Conservation (phyloP, 2,113 vertebrate species). For the Indri indri region DNA sequence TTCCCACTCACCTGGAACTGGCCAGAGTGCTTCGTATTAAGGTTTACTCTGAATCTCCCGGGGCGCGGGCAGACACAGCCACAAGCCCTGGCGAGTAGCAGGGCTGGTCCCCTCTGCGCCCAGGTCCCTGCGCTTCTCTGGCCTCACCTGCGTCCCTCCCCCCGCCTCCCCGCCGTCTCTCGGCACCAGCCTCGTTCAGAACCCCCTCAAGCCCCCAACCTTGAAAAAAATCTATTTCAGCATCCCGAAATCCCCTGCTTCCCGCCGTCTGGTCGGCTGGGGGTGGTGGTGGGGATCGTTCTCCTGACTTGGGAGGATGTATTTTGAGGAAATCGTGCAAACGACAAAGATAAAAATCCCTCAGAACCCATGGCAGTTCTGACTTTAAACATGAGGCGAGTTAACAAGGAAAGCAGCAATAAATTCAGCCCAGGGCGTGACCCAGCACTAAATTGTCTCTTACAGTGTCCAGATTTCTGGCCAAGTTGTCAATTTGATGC, state of each 20-base stretch:
- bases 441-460: constrained; percentile 71
- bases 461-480: constrained; percentile 73
- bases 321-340: constrained; percentile 42
- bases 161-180: neutral
- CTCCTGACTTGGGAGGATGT: neutral
- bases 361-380: constrained; percentile 52
- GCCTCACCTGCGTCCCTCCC: neutral
- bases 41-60: neutral
- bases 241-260: neutral
- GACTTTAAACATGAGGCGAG: constrained; percentile 67
- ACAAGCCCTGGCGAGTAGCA: neutral
- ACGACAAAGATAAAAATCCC: constrained; percentile 48
- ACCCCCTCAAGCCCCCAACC: neutral
- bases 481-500: constrained; percentile 63
- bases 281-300: neutral
- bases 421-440: constrained; percentile 66
- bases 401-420: constrained; percentile 69
- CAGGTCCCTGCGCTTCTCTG: neutral
- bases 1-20: neutral
- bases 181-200: neutral
- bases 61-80: neutral
- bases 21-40: neutral
- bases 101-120: neutral
- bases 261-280: neutral
- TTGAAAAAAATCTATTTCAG: neutral